Evolutionary conservation across 2,797 vertebrate genomes (phyloP).

Genomic region (Pseudopleuronectes americanus): DNA sequence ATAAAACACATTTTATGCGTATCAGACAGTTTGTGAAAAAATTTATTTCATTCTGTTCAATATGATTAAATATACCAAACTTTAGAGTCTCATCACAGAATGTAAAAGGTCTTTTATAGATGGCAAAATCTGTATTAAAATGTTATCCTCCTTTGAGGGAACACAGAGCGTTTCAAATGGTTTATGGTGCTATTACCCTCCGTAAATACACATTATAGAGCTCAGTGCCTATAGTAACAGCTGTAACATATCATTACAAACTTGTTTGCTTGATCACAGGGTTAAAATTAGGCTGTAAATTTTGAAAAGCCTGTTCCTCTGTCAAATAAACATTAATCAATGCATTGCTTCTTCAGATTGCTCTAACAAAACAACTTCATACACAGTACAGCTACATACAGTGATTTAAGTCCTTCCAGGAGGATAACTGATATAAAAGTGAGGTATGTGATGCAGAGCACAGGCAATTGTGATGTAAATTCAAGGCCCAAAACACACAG

Average conservation of each 20-base stretch:
- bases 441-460: constrained; percentile 24
- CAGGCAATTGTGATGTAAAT: constrained; percentile 8
- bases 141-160: neutral
- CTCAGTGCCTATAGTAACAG: neutral
- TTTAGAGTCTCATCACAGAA: too few relatives aligned
- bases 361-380: constrained; percentile 14
- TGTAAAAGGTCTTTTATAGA: constrained; percentile 2
- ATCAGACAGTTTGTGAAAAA: too few relatives aligned
- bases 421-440: constrained; percentile 36
- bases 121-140: neutral
- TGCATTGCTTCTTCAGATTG: neutral
- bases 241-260: constrained; percentile 25
- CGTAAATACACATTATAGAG: neutral
- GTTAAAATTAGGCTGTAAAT: neutral
- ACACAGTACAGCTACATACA: constrained; percentile 15
- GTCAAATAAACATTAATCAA: constrained; percentile 26
- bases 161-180: neutral
- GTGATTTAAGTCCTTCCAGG: constrained; percentile 23
- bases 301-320: constrained; percentile 15
- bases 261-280: constrained; percentile 14
- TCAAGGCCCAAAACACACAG: constrained; percentile 28
- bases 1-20: too few relatives aligned
- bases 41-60: too few relatives aligned
- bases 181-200: neutral
- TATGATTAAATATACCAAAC: too few relatives aligned